Evolutionary conservation across 23 tunicate species (phyloP).

Genomic region (Ascidia mentula): DNA sequence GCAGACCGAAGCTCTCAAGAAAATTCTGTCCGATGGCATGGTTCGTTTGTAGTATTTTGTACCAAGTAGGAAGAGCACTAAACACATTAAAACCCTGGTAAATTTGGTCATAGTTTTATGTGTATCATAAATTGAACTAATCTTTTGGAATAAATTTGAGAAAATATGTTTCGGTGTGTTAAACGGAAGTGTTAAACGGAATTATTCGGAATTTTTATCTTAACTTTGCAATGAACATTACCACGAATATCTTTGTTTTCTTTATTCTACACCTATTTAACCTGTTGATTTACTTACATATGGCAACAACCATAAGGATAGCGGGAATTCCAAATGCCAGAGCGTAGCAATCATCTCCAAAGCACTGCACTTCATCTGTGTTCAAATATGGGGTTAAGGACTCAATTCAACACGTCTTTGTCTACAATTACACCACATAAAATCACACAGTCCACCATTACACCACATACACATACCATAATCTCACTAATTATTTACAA

Average conservation of each 20-base stretch:
- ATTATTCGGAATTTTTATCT: no score
- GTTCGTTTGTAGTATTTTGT: conserved; percentile 52
- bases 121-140: no score
- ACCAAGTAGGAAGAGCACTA: conserved; percentile 81
- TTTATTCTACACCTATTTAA: no score
- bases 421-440: not conserved
- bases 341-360: conserved; percentile 96
- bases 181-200: no score
- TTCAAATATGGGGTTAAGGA: not conserved
- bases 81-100: no score
- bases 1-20: conserved; percentile 51
- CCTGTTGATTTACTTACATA: conserved; percentile 78
- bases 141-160: no score
- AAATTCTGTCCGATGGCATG: conserved; percentile 84
- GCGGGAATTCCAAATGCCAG: conserved; percentile 98
- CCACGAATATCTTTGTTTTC: no score
- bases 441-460: not conserved
- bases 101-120: no score
- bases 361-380: conserved; percentile 87
- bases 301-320: conserved; percentile 92
- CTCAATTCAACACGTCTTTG: not conserved
- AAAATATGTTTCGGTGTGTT: no score
- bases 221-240: no score
- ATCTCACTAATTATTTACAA: not conserved
- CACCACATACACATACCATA: no score